Evolutionary conservation across 2,113 vertebrate genomes (phyloP), one percentile per base, ranked within the genome.

Genomic region (Ovibos moschatus): DNA sequence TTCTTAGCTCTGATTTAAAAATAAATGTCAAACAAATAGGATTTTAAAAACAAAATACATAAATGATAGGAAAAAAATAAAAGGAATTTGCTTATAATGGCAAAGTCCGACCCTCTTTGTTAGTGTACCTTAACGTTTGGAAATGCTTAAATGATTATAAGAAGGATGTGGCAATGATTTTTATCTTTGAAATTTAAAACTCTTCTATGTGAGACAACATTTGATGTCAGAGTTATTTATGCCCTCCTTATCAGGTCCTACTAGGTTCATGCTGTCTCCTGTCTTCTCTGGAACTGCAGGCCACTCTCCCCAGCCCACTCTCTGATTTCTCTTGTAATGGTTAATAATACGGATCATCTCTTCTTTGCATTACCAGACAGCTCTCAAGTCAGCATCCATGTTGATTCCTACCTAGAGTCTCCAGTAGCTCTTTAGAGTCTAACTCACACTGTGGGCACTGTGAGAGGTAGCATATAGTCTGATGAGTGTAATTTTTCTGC

Each of bases 191-290:
- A 82, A 96, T 88, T 90, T 88, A 93, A 89, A 90, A 83, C 33
- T 30, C 28, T 55, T 51, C 12, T 47, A 16, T 40, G 40, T 53
- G 82, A 87, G 45, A 64, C 53, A 62, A 33, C 47, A 13, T 93
- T 91, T 94, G 88, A 91, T 91, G 85, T 82, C 87, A 45, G 10
- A 8, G 13, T 92, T 88, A 95, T 92, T 89, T 25, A n/a, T 7
- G 36, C 3, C 94, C 36, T 93, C 14, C 53, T 98, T 97, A 95
- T 96, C 96, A 93, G 62, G 55, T 91, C 25, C 5, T 88, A 15
- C 76, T 94, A 87, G 50, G 53, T 17, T 76, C 53, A 62, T 90
- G 47, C n/a, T 81, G 13, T 62, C n/a, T 93, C 89, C 89, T 94
- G 86, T 93, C 81, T 89, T 91, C 28, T 13, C 25, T 83, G 55